phyloP scores from a whole-genome alignment of 2,113 vertebrate species.

The Stegastes partitus region DNA sequence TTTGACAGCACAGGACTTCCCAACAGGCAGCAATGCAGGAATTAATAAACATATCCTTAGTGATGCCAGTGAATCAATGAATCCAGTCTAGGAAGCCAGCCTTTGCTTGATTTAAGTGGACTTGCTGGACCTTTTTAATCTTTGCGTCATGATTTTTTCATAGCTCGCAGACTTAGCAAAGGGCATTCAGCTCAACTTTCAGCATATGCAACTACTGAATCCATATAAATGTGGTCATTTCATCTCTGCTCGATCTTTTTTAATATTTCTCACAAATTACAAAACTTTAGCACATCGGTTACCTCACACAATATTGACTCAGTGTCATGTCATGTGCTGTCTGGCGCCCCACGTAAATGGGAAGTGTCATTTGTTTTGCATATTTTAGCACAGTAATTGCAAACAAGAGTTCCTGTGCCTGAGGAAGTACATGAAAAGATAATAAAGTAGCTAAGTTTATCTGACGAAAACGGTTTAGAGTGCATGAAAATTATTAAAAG shows the following conservation, averaged over 20 bases:
- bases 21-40: constrained; percentile 32
- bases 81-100: not conserved
- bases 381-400: not conserved
- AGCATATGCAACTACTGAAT: no score
- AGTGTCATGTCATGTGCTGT: not conserved
- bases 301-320: not conserved
- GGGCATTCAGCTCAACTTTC: not conserved
- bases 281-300: not conserved
- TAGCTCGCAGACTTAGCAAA: not conserved
- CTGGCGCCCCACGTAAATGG: not conserved
- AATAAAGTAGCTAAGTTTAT: no score
- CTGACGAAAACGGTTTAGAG: no score
- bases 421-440: not conserved
- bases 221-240: not conserved
- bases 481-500: no score
- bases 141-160: not conserved
- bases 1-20: constrained; percentile 34
- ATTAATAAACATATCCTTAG: constrained; percentile 34
- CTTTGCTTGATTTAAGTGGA: not conserved
- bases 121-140: not conserved
- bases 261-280: not conserved
- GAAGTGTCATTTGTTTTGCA: not conserved
- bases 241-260: no score
- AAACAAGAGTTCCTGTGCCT: no score
- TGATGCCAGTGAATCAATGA: constrained; percentile 12